Base-by-base conservation (phyloP, 2,113 vertebrate species). In the Chamaea fasciata region DNA sequence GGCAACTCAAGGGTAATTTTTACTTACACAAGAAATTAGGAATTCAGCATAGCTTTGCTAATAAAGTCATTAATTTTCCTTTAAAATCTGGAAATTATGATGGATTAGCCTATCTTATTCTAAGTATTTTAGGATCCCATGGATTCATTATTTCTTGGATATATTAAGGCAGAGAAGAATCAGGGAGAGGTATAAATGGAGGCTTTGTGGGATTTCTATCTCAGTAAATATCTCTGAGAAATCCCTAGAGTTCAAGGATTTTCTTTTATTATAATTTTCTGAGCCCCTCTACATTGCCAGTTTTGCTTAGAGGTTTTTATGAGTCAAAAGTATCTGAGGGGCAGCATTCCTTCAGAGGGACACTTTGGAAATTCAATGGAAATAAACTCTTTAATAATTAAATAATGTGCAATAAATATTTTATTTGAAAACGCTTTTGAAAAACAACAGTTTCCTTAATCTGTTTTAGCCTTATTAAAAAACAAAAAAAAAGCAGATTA, bases 121-220 rank as follows among this genome's bases (percentile, higher is more conserved):
- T 7, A 68, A 27, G 15, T 37, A 33, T 53, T 79, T 94, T 52
- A 91, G 24, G n/a, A 75, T 50, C 10, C 15, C 12, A 65, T 7
- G 9, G 22, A 27, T 8, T 60, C 20, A 28, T 50, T 7, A 67
- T 69, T 96, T 83, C 67, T 77, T 65, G 39, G 15, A 27, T 74
- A 60, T 44, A 81, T 56, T 41, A 89, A 74, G 19, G 30, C 33
- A 88, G 39, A 86, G 33, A 74, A 74, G 44, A 6, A 57, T 21
- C 27, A 83, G 18, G 15, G 22, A 83, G 35, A 70, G 28, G 4
- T 52, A 16, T 30, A 75, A 64, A 21, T 3, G 0, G 0, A 55
- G 35, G 33, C 10, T 78, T 78, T 74, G 42, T 42, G 35, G 35
- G 47, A 53, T 80, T 47, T 83, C 26, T 22, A 47, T 55, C 30